phyloP scores from a whole-genome alignment of 2,888 invertebrate genomes.

The Cosmorhoe ocellata region DNA sequence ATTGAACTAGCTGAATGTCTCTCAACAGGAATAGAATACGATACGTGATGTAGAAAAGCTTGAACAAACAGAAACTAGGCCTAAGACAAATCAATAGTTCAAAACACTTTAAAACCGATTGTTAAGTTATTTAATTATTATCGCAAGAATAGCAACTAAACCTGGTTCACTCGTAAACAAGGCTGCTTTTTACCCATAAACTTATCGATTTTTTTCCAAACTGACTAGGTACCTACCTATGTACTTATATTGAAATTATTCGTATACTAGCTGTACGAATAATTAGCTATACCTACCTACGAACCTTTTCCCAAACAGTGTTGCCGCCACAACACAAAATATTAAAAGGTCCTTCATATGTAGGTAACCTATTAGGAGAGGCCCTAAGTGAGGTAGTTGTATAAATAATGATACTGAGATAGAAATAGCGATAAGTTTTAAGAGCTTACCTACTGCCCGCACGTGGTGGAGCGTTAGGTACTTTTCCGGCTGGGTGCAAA shows the following conservation, averaged over 20 bases:
- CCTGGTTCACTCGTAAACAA: too few relatives aligned
- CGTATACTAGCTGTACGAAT: too few relatives aligned
- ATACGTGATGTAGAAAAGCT: too few relatives aligned
- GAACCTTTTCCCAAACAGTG: neutral
- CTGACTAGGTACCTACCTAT: too few relatives aligned
- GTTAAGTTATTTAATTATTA: too few relatives aligned
- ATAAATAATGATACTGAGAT: constrained; percentile 18
- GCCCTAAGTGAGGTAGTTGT: constrained; percentile 12
- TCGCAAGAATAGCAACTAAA: too few relatives aligned
- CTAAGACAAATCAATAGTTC: too few relatives aligned
- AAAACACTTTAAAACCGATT: too few relatives aligned
- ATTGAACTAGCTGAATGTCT: too few relatives aligned
- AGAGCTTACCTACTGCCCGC: constrained; percentile 2
- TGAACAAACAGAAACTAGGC: too few relatives aligned
- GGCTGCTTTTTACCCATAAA: neutral
- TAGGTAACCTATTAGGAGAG: constrained; percentile 1
- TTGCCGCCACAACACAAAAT: constrained; percentile 7
- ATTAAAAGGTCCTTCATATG: constrained; percentile 2
- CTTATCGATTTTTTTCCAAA: too few relatives aligned
- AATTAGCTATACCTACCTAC: neutral
- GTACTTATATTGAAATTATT: neutral
- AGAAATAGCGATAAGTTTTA: constrained; percentile 11
- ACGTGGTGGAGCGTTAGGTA: neutral
- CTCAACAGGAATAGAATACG: too few relatives aligned
- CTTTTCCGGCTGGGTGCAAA: neutral